Base-by-base conservation (phyloP, 2,888 invertebrate species). In the Leptura quadrifasciata region DNA sequence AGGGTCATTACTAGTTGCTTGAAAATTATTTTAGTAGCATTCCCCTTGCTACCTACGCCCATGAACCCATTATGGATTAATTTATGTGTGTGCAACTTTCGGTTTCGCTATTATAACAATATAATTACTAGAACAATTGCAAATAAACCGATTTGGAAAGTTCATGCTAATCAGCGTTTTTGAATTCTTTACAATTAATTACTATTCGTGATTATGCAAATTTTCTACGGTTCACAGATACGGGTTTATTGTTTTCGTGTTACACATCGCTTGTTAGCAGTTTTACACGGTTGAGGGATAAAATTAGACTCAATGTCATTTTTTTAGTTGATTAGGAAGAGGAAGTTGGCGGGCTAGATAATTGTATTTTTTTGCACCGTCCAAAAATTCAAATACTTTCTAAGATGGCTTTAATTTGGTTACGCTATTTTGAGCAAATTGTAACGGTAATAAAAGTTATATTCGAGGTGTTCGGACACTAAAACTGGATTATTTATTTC, bases 21-120 rank as follows among this genome's bases (percentile, higher is more conserved):
- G 24, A 31, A 31, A 31, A 31, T 8, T 31, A 12, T 39, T 39
- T 39, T 39, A 10, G 2, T 15, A 31, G 1, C 8, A 15, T 39
- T 20, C 18, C 17, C 21, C 17, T 6, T 20, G 58, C n/a, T 1
- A 39, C 69, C n/a, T 1, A 39, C 69, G 69, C 58, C 39, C 69
- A 35, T 69, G 69, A 18, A 35, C 47, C 54, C 17, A 69, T 58
- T 58, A 21, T 21, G 58, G 39, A 57, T 69, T 69, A 58, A 69
- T 69, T 58, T 54, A 58, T 58, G 58, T 58, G 69, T 54, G 69
- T 58, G 69, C 58, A 69, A 69, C 69, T 69, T 69, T 69, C 69
- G 18, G 57, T 69, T 69, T 69, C 69, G 69, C 69, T 58, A 69
- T 57, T 58, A 69, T 69, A 58, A 68, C n/a, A 39, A 63, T 39